Evolutionary conservation across 2,888 invertebrate genomes (phyloP), one percentile per base, ranked within the genome.

Genomic region (Penaeus monodon): DNA sequence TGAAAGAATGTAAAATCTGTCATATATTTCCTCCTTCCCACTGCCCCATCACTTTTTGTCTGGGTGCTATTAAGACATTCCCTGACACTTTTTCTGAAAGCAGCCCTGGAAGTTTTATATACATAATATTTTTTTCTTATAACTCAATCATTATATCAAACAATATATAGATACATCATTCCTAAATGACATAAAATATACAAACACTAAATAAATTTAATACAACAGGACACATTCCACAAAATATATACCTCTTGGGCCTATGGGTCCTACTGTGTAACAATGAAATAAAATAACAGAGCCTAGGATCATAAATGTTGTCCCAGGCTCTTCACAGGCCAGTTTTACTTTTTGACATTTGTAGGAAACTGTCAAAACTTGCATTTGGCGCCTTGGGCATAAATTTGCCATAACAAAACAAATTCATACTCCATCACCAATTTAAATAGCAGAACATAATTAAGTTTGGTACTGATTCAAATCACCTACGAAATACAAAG

Each of bases 121-220:
- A 87, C 86, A 87, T 27, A 78, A 77, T 44, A 77, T 17, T 77
- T 77, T 76, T 70, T 38, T 73, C 77, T 81, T 63, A 76, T 76
- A 86, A 77, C 49, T 76, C 76, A 82, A 78, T 29, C 33, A 64
- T 49, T 77, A 65, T 87, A 87, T 79, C 82, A 87, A 87, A 87
- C 82, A 87, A 87, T 83, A 82, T 86, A 87, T 82, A 86, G 86
- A 86, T 86, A 86, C 82, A 85, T 49, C 33, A 68, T 80, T 70
- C 78, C 70, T 83, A 87, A 83, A 66, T 83, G 79, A 87, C 83
- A 79, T 82, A 87, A 86, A 87, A 87, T 87, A 82, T 87, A 87
- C 86, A 86, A 83, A 87, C 82, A 86, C 65, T 87, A 86, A 78
- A 78, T 86, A 87, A 86, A 77, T 85, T 79, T 85, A 76, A 87